Base-by-base conservation (phyloP, 2,797 vertebrate genomes). In the Hyperoplus immaculatus region DNA sequence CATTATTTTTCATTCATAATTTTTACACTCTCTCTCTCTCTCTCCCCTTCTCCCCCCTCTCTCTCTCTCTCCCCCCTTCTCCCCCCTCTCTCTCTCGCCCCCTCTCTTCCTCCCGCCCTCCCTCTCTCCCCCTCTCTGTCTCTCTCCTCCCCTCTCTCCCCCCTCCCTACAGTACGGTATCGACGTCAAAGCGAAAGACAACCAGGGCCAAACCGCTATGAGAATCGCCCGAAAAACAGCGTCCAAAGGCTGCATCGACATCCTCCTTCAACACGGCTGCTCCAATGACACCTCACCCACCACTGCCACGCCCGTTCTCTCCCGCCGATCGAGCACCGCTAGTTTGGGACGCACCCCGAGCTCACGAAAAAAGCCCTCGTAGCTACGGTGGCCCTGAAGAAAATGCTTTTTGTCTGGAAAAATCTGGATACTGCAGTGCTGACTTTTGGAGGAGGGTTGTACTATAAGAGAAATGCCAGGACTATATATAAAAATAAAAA, bases 261-360 rank as follows among this genome's bases (percentile, higher is more conserved):
- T 98, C 79, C 94, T 98, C 16, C 94, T 96, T 41, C 97, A 98
- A 83, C 95, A 98, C n/a, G 97, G 97, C 75, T 98, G 97, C 75
- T 95, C 97, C 1, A 95, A 86, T 3, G 97, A 98, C 66, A 93
- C 94, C 9, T 91, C 95, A n/a, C 95, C 97, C 72, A 82, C 94
- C 10, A 86, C 92, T 57, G 94, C 96, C 77, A 96, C 96, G 1
- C 96, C 96, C 8, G 87, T 95, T 75, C 95, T 97, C 69, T 94
- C 95, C 60, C 96, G 97, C 76, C 95, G 97, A 81, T 97, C 97
- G 93, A 98, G 97, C 95, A 96, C 95, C 5, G 94, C 97, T 90
- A 98, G 98, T 85, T 75, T 97, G 90, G 96, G 96, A 4, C 95
- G 95, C n/a, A 95, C 93, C 78, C 29, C 29, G 29, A 96, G 96